phyloP scores from a whole-genome alignment of 1,140 invertebrate species.

The Theocolax elegans region DNA sequence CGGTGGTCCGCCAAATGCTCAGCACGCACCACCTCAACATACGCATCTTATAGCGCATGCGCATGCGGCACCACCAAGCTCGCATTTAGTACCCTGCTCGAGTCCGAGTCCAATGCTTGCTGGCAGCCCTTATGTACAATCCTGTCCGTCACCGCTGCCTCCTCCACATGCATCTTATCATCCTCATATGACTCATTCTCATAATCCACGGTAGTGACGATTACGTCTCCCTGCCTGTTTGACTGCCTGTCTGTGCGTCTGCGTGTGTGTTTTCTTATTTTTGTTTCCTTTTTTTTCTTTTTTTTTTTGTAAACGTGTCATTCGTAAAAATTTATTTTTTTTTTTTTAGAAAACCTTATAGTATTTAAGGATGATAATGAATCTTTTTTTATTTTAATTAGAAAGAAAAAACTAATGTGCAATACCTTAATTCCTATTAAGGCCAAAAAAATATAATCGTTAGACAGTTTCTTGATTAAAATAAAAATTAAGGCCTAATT shows the following conservation, averaged over 20 bases:
- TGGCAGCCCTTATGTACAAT: conserved; percentile 69
- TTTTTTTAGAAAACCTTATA: conserved; percentile 24
- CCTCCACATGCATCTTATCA: conserved; percentile 69
- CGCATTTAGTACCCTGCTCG: conserved; percentile 73
- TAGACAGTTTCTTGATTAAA: conserved; percentile 7
- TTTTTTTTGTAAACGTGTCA: too few relatives aligned
- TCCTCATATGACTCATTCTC: conserved; percentile 74
- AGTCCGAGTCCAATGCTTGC: conserved; percentile 68
- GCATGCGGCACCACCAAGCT: conserved; percentile 71
- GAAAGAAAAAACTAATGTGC: conserved; percentile 23
- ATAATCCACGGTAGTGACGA: conserved; percentile 76
- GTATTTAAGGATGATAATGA: conserved; percentile 18
- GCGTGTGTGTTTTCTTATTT: too few relatives aligned
- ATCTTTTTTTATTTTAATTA: conserved; percentile 19
- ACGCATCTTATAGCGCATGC: conserved; percentile 71
- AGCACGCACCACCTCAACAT: conserved; percentile 74
- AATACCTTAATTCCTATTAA: conserved; percentile 26
- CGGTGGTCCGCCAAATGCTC: conserved; percentile 66
- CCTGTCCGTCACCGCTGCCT: conserved; percentile 72
- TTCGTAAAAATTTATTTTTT: conserved; percentile 15
- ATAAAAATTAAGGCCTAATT: conserved; percentile 13
- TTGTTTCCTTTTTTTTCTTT: too few relatives aligned
- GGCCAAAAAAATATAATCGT: conserved; percentile 24
- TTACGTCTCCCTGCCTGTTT: too few relatives aligned
- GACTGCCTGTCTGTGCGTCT: too few relatives aligned